Conservation (phyloP, 2,888 invertebrate genomes). For the Leptothorax acervorum region DNA sequence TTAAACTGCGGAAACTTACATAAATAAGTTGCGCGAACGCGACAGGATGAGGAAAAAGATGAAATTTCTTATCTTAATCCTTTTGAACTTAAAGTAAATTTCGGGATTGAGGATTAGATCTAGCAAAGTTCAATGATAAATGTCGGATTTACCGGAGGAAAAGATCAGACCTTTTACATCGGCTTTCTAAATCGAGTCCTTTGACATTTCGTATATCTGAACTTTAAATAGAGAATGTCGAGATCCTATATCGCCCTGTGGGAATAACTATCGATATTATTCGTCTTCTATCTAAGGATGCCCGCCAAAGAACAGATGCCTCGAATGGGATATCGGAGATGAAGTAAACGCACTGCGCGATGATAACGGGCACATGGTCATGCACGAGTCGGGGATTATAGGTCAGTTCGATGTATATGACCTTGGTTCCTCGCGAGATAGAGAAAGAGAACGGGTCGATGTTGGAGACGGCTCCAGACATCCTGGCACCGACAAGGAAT, state of each 20-base stretch:
- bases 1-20: conserved; percentile 23
- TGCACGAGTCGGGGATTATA: conserved; percentile 17
- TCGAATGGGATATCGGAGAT: not conserved
- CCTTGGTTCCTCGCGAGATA: conserved; percentile 8
- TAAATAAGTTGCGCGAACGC: conserved; percentile 24
- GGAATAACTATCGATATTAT: not conserved
- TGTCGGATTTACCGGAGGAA: not conserved
- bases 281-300: not conserved
- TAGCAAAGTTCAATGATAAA: conserved; percentile 7
- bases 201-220: not conserved
- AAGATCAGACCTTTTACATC: not conserved
- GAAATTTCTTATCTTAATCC: conserved; percentile 25
- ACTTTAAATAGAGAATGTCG: not conserved
- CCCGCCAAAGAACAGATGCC: not conserved
- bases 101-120: not conserved
- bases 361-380: conserved; percentile 1
- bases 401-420: conserved; percentile 15
- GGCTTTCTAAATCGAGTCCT: not conserved
- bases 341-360: not conserved
- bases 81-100: not conserved
- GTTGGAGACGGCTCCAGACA: conserved; percentile 77
- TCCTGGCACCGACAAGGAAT: conserved; percentile 71
- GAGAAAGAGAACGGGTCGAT: conserved; percentile 72
- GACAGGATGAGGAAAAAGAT: not conserved
- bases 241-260: not conserved